Base-by-base conservation (phyloP, 2,888 invertebrate genomes). In the Cantharis nigra region DNA sequence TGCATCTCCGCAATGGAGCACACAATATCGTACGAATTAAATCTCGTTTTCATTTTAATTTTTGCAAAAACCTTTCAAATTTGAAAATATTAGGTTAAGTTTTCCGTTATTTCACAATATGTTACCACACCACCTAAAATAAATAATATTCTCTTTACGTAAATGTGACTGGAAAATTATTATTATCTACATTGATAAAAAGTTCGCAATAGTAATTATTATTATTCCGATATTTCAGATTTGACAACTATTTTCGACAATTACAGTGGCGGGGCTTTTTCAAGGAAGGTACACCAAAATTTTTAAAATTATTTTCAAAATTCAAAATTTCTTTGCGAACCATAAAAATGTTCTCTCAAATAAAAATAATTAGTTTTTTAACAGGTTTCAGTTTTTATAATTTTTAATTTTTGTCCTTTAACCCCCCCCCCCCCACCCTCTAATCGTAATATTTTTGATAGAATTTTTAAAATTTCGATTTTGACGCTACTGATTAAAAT, bases 21-120 rank as follows among this genome's bases (percentile, higher is more conserved):
- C 82, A 96, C 92, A 80, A 99, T 94, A 90, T 99, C 99, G 84
- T 95, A 94, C 0, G 98, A 96, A 86, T 96, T 97, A 88, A 97
- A 98, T 85, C 97, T 91, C 0, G 93, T 95, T 91, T 99, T 99
- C 98, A 99, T 98, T 81, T 87, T 90, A 23, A 10, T 72, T 20
- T 62, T 7, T 49, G n/a, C 49, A 49, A 49, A 13, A 49, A n/a
- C 3, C 14, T 28, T 14, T n/a, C 7, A 28, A 30, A 16, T 30
- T 14, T 71, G 11, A 63, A 28, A 33, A 62, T 63, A 9, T 14
- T 62, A 63, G 26, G 18, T 67, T 75, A 72, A 49, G 33, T 80
- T 63, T 62, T 28, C 49, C 30, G 49, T 30, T 14, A 49, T n/a
- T 49, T 26, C 9, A 5, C 23, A 49, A 7, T 13, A 13, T 13